Percentiles rank a stretch among this genome's conserved stretches.
Conservation (phyloP, 1,140 invertebrate species). For the Drosophila sucinea region DNA sequence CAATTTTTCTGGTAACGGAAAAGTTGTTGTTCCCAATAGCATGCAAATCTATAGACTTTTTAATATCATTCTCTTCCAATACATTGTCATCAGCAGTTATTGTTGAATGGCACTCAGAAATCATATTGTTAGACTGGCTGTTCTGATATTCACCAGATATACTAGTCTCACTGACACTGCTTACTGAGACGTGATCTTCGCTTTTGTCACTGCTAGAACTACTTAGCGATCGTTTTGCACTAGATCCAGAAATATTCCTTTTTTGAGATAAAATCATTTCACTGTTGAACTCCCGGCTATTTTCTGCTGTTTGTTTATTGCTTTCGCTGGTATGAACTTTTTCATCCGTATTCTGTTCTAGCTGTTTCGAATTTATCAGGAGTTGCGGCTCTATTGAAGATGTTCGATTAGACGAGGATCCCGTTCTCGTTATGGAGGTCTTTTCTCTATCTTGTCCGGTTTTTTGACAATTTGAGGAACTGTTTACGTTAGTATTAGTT, state of each 20-base stretch:
- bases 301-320: conserved; percentile 25
- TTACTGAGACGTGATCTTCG: conserved; percentile 61
- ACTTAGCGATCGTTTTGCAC: conserved; percentile 55
- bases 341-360: conserved; percentile 23
- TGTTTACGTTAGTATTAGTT: conserved; percentile 44
- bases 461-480: conserved; percentile 34
- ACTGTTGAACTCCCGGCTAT: conserved; percentile 14
- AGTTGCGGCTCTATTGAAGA: conserved; percentile 11
- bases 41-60: not conserved
- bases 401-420: not conserved
- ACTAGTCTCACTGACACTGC: conserved; percentile 72
- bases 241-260: conserved; percentile 29
- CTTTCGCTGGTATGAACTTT: conserved; percentile 20
- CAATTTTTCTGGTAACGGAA: conserved; percentile 11
- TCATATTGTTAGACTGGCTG: conserved; percentile 39
- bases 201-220: conserved; percentile 71
- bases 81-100: conserved; percentile 11
- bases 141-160: conserved; percentile 53
- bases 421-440: not conserved
- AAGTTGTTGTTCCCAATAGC: not conserved
- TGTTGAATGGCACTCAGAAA: conserved; percentile 36
- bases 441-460: conserved; percentile 52
- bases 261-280: conserved; percentile 43
- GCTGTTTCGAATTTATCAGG: conserved; percentile 27
- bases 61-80: not conserved